Conservation (phyloP, 2,888 invertebrate genomes). For the Augochlorella aurata region DNA sequence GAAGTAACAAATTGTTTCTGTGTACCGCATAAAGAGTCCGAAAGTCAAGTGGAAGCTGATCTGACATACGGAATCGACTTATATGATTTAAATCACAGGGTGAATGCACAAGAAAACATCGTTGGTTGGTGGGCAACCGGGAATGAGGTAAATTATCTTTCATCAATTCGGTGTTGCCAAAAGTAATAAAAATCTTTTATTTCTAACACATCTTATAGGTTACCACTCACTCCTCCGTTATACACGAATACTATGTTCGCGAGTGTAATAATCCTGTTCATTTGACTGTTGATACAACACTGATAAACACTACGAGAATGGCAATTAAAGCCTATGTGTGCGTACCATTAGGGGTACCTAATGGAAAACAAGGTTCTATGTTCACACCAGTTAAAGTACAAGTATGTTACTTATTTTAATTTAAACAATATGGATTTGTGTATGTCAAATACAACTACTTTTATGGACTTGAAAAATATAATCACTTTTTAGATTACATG, state of each 20-base stretch:
- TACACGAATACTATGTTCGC: slow-evolving; percentile 97
- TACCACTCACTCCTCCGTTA: slow-evolving; percentile 97
- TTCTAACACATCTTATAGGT: slow-evolving; percentile 83
- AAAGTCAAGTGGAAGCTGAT: slow-evolving; percentile 98
- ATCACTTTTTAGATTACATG: slow-evolving; percentile 85
- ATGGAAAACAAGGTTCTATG: slow-evolving; percentile 96
- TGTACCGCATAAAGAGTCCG: slow-evolving; percentile 97
- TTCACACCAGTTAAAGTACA: slow-evolving; percentile 97
- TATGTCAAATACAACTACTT: neutral
- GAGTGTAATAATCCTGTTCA: slow-evolving; percentile 97
- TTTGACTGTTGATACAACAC: slow-evolving; percentile 96
- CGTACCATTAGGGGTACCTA: slow-evolving; percentile 96
- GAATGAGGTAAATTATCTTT: slow-evolving; percentile 85
- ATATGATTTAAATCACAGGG: slow-evolving; percentile 95
- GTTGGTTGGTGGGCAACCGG: slow-evolving; percentile 99
- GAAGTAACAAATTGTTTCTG: slow-evolving; percentile 99
- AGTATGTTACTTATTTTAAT: slow-evolving; percentile 62
- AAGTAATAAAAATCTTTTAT: neutral
- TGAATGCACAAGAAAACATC: slow-evolving; percentile 95
- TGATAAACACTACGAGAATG: slow-evolving; percentile 92
- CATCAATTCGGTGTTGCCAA: neutral
- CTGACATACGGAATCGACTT: slow-evolving; percentile 97
- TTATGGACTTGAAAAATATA: neutral
- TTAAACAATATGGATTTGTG: neutral
- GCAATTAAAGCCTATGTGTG: slow-evolving; percentile 97